A percentile compares a stretch with the other conserved stretches of the same genome.
Evolutionary conservation across 2,113 vertebrate species (phyloP).

Genomic region (Kryptolebias marmoratus): DNA sequence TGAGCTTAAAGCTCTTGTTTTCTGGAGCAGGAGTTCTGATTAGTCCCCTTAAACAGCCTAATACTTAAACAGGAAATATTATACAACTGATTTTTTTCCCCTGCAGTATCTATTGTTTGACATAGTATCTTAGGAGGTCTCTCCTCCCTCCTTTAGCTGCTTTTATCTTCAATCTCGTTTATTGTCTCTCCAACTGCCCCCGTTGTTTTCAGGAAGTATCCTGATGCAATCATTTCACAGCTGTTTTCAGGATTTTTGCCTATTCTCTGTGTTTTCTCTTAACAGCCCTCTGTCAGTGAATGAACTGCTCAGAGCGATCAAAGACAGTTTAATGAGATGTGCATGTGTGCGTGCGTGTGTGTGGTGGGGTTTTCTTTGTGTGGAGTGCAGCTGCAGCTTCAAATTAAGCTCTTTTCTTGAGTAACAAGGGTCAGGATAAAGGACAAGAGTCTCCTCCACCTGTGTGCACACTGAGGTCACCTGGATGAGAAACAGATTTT

Average conservation of each 20-base stretch:
- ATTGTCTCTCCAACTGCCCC: background rate
- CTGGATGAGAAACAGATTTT: slow-evolving; percentile 17
- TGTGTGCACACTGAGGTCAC: slow-evolving; percentile 28
- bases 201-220: slow-evolving; percentile 16
- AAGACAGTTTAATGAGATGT: slow-evolving; percentile 43
- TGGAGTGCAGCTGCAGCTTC: slow-evolving; percentile 60
- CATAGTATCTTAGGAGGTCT: slow-evolving; percentile 3
- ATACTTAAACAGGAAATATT: slow-evolving; percentile 6
- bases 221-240: slow-evolving; percentile 30
- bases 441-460: slow-evolving; percentile 17
- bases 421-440: slow-evolving; percentile 5
- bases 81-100: background rate
- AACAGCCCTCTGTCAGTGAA: slow-evolving; percentile 20
- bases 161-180: slow-evolving; percentile 12
- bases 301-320: slow-evolving; percentile 31
- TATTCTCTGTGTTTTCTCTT: slow-evolving; percentile 8
- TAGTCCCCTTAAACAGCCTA: slow-evolving; percentile 3
- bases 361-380: slow-evolving; percentile 21
- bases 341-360: slow-evolving; percentile 14
- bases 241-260: slow-evolving; percentile 16
- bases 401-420: slow-evolving; percentile 57
- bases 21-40: background rate
- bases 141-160: slow-evolving; percentile 3
- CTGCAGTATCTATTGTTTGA: slow-evolving; percentile 16
- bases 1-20: too few relatives aligned